phyloP scores from a whole-genome alignment of 2,113 vertebrate genomes.

The Bungarus multicinctus region DNA sequence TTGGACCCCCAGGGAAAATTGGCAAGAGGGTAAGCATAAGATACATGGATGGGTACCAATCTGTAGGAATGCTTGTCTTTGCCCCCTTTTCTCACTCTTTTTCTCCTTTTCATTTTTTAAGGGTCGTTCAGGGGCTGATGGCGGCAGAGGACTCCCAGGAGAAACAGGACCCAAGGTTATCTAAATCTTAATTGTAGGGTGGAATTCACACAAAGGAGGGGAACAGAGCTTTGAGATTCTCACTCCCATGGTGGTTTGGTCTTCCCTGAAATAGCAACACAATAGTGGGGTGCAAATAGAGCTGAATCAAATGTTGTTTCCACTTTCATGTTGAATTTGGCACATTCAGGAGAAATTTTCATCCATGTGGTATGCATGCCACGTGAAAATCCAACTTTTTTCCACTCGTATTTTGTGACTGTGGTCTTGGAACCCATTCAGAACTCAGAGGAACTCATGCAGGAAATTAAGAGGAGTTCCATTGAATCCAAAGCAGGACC shows the following conservation, averaged over 20 bases:
- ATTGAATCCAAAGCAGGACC: not conserved
- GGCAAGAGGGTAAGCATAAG: conserved; percentile 81
- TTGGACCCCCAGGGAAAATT: conserved; percentile 73
- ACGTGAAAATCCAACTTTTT: not conserved
- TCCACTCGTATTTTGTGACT: not conserved
- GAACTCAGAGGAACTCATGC: not conserved
- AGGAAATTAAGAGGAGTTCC: not conserved
- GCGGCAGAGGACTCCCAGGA: conserved; percentile 85
- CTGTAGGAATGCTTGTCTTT: fast-evolving
- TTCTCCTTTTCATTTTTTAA: conserved; percentile 25
- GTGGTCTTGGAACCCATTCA: not conserved
- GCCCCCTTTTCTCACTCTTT: fast-evolving
- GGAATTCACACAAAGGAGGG: not conserved
- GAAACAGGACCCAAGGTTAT: conserved; percentile 85
- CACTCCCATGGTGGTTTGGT: not conserved
- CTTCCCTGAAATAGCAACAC: not conserved
- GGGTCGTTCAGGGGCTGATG: conserved; percentile 82
- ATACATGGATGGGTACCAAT: not conserved
- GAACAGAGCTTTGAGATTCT: not conserved
- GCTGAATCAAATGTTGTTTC: not conserved
- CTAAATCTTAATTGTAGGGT: not conserved
- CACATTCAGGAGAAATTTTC: not conserved
- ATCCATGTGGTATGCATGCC: not conserved
- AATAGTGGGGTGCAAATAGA: no score
- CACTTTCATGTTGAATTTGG: not conserved